phyloP scores from a whole-genome alignment of 1,140 invertebrate genomes.

The Trachelipus rathkii region DNA sequence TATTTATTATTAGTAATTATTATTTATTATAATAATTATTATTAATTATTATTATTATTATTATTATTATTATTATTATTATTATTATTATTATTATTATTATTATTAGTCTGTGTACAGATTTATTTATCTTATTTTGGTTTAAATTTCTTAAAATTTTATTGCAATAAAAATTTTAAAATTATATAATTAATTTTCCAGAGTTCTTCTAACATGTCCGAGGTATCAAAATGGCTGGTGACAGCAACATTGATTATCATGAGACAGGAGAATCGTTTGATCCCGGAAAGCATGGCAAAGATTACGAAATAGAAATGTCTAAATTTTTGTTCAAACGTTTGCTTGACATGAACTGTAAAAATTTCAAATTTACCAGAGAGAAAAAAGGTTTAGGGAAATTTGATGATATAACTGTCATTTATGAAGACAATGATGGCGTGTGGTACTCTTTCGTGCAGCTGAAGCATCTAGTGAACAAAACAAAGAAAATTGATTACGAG shows the following conservation, averaged over 20 bases:
- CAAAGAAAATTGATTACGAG: background rate
- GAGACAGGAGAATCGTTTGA: background rate
- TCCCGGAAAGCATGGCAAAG: background rate
- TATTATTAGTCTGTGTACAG: too few species aligned
- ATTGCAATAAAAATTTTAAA: too few species aligned
- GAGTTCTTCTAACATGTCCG: too few species aligned
- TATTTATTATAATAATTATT: too few species aligned
- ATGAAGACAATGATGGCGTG: background rate
- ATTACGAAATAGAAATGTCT: background rate
- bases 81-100: too few species aligned
- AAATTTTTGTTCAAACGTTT: background rate
- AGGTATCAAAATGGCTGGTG: too few species aligned
- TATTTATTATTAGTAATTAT: too few species aligned
- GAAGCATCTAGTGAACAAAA: background rate
- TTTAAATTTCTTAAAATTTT: too few species aligned
- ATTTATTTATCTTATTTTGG: too few species aligned
- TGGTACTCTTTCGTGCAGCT: background rate
- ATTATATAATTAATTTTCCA: too few species aligned
- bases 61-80: too few species aligned
- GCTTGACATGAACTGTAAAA: background rate
- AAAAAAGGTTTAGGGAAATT: background rate
- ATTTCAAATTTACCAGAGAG: slow-evolving; percentile 4
- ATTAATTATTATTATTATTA: too few species aligned
- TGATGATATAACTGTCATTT: background rate
- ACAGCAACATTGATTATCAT: background rate